Conservation (phyloP, 2,797 vertebrate genomes). For the Pseudomugil tenellus region DNA sequence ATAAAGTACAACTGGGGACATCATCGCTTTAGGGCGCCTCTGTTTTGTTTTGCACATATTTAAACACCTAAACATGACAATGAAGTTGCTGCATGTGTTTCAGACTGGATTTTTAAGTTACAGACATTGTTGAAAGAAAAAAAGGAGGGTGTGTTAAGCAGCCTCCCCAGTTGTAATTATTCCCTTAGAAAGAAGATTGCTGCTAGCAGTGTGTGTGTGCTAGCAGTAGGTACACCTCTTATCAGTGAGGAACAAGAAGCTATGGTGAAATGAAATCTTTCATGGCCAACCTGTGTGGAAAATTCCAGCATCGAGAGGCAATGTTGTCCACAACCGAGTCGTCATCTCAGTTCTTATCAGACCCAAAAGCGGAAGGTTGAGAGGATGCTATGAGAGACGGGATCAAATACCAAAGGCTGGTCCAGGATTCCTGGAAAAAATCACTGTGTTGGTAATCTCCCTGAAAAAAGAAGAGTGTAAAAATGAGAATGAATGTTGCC, state of each 20-base stretch:
- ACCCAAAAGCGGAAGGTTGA: too few species aligned
- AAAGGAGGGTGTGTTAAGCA: background rate
- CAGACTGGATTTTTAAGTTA: too few species aligned
- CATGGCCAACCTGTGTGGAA: background rate
- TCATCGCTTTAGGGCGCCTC: background rate
- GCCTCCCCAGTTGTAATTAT: background rate
- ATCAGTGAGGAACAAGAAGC: background rate
- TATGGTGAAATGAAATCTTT: too few species aligned
- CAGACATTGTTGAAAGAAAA: background rate
- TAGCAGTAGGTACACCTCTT: too few species aligned
- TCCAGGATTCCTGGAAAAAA: too few species aligned
- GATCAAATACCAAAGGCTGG: too few species aligned
- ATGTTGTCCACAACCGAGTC: background rate
- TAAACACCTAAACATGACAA: background rate
- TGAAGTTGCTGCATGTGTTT: background rate
- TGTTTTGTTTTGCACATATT: background rate
- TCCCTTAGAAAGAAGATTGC: too few species aligned
- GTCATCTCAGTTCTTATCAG: background rate
- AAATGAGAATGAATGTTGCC: too few species aligned
- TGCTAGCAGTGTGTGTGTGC: too few species aligned
- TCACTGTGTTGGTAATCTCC: background rate
- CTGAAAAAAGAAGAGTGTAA: too few species aligned
- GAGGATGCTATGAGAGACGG: too few species aligned
- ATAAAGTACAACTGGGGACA: constrained; percentile 5
- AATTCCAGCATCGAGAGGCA: background rate